A percentile compares a stretch with the other conserved stretches of the same genome.
Conservation (phyloP, 2,797 vertebrate species). For the Syndactyla subalaris region DNA sequence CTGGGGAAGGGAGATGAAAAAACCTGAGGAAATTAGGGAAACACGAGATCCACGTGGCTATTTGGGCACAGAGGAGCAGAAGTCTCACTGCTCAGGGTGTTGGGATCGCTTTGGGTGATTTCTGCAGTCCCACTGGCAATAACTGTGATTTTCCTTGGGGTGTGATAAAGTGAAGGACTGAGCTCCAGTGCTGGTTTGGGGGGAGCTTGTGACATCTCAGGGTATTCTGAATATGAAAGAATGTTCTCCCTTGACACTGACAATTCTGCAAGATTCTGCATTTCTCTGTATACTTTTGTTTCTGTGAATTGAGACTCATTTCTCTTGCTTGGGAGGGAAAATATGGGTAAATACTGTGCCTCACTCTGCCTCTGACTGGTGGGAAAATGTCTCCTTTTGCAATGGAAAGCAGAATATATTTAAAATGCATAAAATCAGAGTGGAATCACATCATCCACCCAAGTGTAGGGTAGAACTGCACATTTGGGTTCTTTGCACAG, state of each 20-base stretch:
- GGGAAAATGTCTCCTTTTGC: background rate
- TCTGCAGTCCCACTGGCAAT: background rate
- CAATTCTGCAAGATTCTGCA: background rate
- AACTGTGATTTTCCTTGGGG: background rate
- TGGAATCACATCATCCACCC: background rate
- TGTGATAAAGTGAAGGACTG: background rate
- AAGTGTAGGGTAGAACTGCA: background rate
- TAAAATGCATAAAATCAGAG: accelerated
- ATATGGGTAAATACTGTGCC: background rate
- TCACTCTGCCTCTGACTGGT: background rate
- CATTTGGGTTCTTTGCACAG: background rate
- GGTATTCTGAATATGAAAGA: background rate
- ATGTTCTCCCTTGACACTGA: background rate
- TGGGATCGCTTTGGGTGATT: too few species aligned
- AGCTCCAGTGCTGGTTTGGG: background rate
- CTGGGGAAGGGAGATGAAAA: background rate
- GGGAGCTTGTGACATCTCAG: accelerated
- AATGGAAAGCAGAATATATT: background rate
- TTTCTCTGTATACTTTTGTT: background rate
- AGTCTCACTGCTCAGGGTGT: background rate
- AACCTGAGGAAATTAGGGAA: background rate
- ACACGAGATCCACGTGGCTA: accelerated
- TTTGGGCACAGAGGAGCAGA: background rate
- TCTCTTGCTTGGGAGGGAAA: background rate
- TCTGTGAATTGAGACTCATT: background rate